These are phyloP conservation scores for Rousettus leschenaultii DNA, from an alignment of 2,113 vertebrate species.

Conservation along the genomic window DNA sequence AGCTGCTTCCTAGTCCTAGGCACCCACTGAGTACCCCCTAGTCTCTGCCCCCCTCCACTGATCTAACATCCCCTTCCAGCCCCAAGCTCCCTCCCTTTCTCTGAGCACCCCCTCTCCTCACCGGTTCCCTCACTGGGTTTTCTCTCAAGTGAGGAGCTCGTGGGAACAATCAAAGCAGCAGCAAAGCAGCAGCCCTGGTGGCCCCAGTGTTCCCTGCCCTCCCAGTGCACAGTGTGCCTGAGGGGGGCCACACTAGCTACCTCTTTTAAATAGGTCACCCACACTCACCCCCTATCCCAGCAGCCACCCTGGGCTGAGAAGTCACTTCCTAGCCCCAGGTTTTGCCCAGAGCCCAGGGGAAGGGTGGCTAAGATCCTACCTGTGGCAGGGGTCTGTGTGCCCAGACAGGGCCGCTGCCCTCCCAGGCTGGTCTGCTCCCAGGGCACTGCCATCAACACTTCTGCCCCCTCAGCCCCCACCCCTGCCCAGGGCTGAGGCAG, in stretches of 20 bases:
- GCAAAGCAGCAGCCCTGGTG: background rate
- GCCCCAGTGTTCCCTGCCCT: background rate
- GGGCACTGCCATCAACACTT: constrained; percentile 77
- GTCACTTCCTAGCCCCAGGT: background rate
- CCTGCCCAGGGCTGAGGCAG: constrained; percentile 20
- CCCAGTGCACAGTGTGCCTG: background rate
- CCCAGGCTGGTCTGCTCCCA: constrained; percentile 63
- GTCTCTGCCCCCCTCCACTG: background rate
- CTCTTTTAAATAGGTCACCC: background rate
- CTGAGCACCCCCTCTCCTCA: background rate
- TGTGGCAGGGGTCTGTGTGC: constrained; percentile 50
- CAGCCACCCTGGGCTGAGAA: background rate
- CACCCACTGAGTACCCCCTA: background rate
- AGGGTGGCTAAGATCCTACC: constrained; percentile 76
- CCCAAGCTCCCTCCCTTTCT: background rate
- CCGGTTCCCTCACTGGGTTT: background rate
- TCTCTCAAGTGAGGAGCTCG: background rate
- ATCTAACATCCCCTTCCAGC: background rate
- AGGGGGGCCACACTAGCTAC: background rate
- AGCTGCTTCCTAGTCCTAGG: background rate
- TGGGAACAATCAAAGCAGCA: background rate
- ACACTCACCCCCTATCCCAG: background rate
- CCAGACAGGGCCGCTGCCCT: background rate
- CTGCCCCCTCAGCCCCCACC: constrained; percentile 58
- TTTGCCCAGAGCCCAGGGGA: background rate